Conservation (phyloP, 2,888 invertebrate species). For the Microchrysa polita region DNA sequence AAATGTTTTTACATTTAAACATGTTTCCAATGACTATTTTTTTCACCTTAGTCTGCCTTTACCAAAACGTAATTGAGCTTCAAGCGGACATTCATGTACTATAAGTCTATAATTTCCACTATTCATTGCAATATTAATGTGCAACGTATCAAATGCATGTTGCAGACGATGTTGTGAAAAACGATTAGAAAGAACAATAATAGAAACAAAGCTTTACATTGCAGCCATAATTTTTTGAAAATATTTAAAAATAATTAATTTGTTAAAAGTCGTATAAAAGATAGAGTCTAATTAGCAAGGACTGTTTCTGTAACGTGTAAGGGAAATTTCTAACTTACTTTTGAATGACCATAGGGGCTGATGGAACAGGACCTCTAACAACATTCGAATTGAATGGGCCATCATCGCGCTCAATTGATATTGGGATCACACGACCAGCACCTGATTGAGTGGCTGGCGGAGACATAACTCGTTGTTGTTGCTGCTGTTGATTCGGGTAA, state of each 20-base stretch:
- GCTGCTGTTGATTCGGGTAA: conserved; percentile 55
- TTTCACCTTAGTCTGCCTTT: conserved; percentile 63
- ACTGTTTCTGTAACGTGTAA: not conserved
- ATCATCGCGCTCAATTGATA: conserved; percentile 66
- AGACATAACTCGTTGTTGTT: conserved; percentile 54
- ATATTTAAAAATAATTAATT: too few species aligned
- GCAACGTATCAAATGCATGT: not conserved
- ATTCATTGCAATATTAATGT: conserved; percentile 36
- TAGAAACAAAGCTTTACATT: conserved; percentile 24
- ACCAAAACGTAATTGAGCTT: conserved; percentile 63
- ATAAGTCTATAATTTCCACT: conserved; percentile 63
- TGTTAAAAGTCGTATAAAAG: too few species aligned
- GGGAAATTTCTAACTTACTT: conserved; percentile 58
- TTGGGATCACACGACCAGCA: conserved; percentile 71
- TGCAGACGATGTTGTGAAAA: conserved; percentile 4
- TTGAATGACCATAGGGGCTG: conserved; percentile 62
- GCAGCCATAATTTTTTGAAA: too few species aligned
- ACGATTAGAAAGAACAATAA: not conserved
- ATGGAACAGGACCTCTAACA: conserved; percentile 60
- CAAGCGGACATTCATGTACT: conserved; percentile 64
- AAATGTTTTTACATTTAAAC: not conserved
- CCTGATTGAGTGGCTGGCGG: conserved; percentile 57
- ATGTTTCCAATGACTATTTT: conserved; percentile 8
- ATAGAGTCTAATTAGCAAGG: too few species aligned
- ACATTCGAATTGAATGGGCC: conserved; percentile 51